Base-by-base conservation (phyloP, 2,113 vertebrate species). In the Montifringilla adamsi region DNA sequence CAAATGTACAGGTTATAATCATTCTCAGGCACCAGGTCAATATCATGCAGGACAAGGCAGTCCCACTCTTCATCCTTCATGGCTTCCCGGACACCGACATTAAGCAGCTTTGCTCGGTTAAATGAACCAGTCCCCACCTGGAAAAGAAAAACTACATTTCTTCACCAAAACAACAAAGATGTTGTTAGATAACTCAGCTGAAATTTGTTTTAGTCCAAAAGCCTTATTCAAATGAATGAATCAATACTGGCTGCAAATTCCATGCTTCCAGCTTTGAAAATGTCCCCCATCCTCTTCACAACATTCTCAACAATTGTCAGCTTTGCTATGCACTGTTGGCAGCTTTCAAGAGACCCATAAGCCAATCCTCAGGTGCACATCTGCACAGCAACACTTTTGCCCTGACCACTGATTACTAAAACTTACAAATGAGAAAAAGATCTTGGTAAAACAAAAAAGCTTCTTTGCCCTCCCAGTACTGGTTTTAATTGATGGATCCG, bases 101-200 rank as follows among this genome's bases (percentile, higher is more conserved):
- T 98, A 21, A 98, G 97, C n/a, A 98, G 96, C 82, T 98, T 98
- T 69, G 98, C 98, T 83, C 97, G 85, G 89, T 98, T 98, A 89
- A 98, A 98, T 0, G 97, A 97, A 27, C 95, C 95, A 3, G 90
- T 95, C 49, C 98, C 97, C 24, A 87, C 95, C 98, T 98, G 80
- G 41, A 86, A 88, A 94, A 91, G 82, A 79, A 94, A 96, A 74
- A 28, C 41, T 19, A 5, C 3, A 20, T 84, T 83, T 91, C 46
- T 60, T 91, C 67, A 89, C 10, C 47, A 55, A 26, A 90, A 60
- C 55, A 55, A 72, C 64, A 74, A 11, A 55, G 18, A 33, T 1
- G 1, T 11, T 59, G 56, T 16, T 16, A 59, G 55, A 1, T 52
- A 70, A 72, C 10, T 53, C 59, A 27, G 22, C 44, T 63, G 21